Conservation (phyloP, 2,888 invertebrate genomes). For the Venusia cambrica region DNA sequence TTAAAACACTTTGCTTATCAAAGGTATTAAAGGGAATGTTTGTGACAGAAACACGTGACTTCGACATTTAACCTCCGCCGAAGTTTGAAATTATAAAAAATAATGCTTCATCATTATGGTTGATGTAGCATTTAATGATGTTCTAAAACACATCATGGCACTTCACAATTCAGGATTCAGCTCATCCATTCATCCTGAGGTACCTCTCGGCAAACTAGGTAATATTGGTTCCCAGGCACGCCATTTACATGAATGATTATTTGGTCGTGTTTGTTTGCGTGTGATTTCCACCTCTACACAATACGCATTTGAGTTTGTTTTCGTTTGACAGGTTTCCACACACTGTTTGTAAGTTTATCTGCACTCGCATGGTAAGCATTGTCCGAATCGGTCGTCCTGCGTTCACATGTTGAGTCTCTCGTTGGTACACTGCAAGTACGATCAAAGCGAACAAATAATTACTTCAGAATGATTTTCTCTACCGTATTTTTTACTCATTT, state of each 20-base stretch:
- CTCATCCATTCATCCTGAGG: conserved; percentile 61
- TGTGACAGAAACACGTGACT: too few species aligned
- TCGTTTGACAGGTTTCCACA: conserved; percentile 32
- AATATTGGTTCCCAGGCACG: conserved; percentile 61
- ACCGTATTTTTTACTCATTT: too few species aligned
- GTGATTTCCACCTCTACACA: conserved; percentile 39
- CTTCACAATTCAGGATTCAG: conserved; percentile 48
- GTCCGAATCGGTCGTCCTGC: conserved; percentile 53
- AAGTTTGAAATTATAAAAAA: too few species aligned
- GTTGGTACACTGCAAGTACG: conserved; percentile 34
- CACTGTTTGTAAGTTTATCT: conserved; percentile 58
- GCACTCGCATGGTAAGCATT: conserved; percentile 56
- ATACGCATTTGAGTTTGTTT: conserved; percentile 37
- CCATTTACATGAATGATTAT: conserved; percentile 74
- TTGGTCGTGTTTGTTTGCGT: conserved; percentile 38
- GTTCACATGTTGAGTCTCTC: conserved; percentile 49
- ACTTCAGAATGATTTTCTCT: too few species aligned
- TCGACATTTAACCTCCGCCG: too few species aligned
- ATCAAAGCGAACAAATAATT: conserved; percentile 41
- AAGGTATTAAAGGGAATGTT: too few species aligned
- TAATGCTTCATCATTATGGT: too few species aligned
- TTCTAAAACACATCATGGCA: conserved; percentile 51
- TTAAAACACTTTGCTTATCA: too few species aligned
- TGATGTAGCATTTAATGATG: too few species aligned
- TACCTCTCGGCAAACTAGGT: conserved; percentile 59